Evolutionary conservation across 2,888 invertebrate species (phyloP), one percentile per base, ranked within the genome.

Genomic region (Mechanitis messenoides): DNA sequence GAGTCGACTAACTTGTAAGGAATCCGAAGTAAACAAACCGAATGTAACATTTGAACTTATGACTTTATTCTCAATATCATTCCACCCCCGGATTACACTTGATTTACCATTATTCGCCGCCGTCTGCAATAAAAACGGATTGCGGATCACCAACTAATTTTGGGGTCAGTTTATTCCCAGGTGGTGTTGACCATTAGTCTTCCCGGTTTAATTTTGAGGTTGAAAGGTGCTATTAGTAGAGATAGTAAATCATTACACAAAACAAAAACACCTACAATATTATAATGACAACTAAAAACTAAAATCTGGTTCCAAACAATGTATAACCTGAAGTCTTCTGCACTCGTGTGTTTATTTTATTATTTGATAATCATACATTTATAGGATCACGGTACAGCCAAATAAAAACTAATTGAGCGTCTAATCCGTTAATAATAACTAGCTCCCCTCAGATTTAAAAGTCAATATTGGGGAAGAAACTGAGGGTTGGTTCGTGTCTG

Each of bases 71-170:
- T 47, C 33, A 28, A 35, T 33, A 46, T n/a, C 33, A 50, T 47
- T 33, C 66, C 50, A 60, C 76, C 72, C 73, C 75, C 69, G 69
- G 80, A 84, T 86, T 84, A 74, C 72, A 62, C 69, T 79, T 84
- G 85, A 86, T 86, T 83, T 86, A 84, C 76, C 81, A 83, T 84
- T 85, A 85, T 81, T 78, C 74, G 75, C 69, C 64, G 74, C 81
- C 79, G 78, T 84, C 83, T 79, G 85, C 86, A 84, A 85, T 86
- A 86, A 85, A 84, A 84, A 77, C 77, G 80, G 80, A 82, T 79
- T 78, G 82, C 75, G 84, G 83, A 81, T 83, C 76, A 79, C 50
- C 73, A 68, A 83, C 81, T 86, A 83, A 86, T 87, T 84, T 80
- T 69, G 76, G 75, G 80, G 73, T 74, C 67, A 54, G 68, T 78